phyloP scores from a whole-genome alignment of 2,113 vertebrate genomes.

The Syrmaticus mikado region DNA sequence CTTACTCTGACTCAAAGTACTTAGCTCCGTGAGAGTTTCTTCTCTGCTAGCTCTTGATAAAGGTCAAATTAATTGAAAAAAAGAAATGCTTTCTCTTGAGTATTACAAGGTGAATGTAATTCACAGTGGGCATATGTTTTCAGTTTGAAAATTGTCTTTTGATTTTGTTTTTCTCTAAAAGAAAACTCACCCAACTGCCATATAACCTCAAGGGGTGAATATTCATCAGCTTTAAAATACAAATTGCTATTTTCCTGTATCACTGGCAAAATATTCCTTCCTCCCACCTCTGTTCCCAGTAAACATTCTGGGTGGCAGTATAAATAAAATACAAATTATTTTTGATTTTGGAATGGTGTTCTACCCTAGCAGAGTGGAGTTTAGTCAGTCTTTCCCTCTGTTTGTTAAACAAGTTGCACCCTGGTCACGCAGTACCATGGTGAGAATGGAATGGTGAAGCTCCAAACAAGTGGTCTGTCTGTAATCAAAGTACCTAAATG shows the following conservation, averaged over 20 bases:
- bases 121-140: background rate
- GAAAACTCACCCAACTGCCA: conserved; percentile 32
- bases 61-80: conserved; percentile 65
- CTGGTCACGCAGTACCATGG: background rate
- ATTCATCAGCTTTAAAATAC: conserved; percentile 44
- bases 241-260: conserved; percentile 21
- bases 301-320: conserved; percentile 29
- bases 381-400: background rate
- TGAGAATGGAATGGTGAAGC: background rate
- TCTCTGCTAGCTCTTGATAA: conserved; percentile 40
- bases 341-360: background rate
- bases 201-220: conserved; percentile 6
- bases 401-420: background rate
- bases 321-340: conserved; percentile 9
- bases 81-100: conserved; percentile 14
- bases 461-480: background rate
- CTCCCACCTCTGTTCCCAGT: background rate
- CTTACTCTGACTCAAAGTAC: background rate
- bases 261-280: conserved; percentile 10
- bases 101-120: conserved; percentile 13
- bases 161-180: conserved; percentile 18
- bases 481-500: background rate
- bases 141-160: background rate
- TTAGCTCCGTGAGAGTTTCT: background rate
- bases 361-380: background rate